These are phyloP conservation scores for Scatophagus argus DNA, from an alignment of 2,113 vertebrate genomes.

Conservation along the genomic window DNA sequence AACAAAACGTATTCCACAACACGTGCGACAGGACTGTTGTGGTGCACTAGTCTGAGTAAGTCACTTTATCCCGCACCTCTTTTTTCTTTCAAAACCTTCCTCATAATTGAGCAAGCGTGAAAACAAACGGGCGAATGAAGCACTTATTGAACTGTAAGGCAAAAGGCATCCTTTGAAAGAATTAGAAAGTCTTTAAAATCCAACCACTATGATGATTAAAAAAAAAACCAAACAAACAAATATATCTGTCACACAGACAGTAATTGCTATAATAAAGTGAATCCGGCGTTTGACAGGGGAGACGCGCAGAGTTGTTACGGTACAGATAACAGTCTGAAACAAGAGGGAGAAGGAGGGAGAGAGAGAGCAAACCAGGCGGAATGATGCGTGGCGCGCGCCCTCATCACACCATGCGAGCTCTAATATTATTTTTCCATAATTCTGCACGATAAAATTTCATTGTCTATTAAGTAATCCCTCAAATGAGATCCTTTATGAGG, in stretches of 20 bases:
- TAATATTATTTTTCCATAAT: slow-evolving; percentile 96
- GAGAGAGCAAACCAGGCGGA: slow-evolving; percentile 84
- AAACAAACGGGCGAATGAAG: background rate
- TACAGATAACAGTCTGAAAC: slow-evolving; percentile 71
- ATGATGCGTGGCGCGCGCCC: slow-evolving; percentile 89
- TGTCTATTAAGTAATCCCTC: slow-evolving; percentile 98
- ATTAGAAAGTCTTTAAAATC: slow-evolving; percentile 80
- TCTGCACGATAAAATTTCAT: slow-evolving; percentile 98
- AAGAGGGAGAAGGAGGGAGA: slow-evolving; percentile 25
- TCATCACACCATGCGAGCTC: slow-evolving; percentile 84
- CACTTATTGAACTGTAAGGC: slow-evolving; percentile 33
- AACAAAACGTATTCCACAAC: no score
- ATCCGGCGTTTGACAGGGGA: slow-evolving; percentile 72
- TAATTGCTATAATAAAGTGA: slow-evolving; percentile 93
- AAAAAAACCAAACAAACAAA: no score
- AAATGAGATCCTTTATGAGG: slow-evolving; percentile 99
- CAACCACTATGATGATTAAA: slow-evolving; percentile 61
- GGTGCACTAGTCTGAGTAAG: background rate
- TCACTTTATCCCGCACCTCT: background rate
- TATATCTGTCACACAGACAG: slow-evolving; percentile 84
- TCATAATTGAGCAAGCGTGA: background rate
- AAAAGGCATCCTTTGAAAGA: slow-evolving; percentile 53
- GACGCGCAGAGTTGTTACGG: slow-evolving; percentile 68
- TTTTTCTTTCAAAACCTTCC: no score
- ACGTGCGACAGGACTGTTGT: background rate